Conservation (phyloP, 30 jellyfish, hydroid and myxozoan species). For the Aurelia aurita region DNA sequence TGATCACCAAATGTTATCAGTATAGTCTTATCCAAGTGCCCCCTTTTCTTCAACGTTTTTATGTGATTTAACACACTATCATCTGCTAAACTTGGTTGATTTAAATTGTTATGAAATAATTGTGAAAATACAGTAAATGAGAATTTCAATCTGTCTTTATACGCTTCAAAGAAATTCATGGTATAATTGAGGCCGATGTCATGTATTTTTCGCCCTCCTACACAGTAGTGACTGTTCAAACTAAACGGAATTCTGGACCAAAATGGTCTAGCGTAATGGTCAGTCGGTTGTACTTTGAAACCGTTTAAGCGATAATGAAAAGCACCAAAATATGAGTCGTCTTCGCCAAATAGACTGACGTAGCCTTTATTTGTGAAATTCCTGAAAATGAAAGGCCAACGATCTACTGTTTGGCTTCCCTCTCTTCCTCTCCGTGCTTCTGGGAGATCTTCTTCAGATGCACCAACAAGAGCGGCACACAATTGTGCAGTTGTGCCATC, state of each 20-base stretch:
- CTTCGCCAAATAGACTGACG: constrained; percentile 68
- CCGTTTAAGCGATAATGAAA: constrained; percentile 83
- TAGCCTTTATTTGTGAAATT: constrained; percentile 59
- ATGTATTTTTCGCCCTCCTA: constrained; percentile 6
- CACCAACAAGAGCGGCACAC: constrained; percentile 66
- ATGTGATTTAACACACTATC: constrained; percentile 12
- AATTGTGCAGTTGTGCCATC: constrained; percentile 84
- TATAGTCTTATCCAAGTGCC: constrained; percentile 47
- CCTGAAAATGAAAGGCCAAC: constrained; percentile 86
- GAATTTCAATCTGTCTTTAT: constrained; percentile 30
- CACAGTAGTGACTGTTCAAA: background rate
- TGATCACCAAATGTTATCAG: constrained; percentile 84
- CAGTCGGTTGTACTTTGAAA: constrained; percentile 72
- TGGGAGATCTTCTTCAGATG: constrained; percentile 72
- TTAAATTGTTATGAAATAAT: constrained; percentile 52
- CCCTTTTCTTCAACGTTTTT: constrained; percentile 19
- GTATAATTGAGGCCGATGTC: constrained; percentile 44
- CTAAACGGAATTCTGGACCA: constrained; percentile 40
- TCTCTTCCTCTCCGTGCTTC: constrained; percentile 61
- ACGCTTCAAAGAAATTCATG: constrained; percentile 16
- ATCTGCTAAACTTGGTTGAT: constrained; percentile 33
- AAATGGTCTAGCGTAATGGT: constrained; percentile 77
- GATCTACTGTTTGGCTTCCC: constrained; percentile 42
- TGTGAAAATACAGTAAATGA: constrained; percentile 28
- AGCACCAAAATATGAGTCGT: constrained; percentile 49